These are phyloP conservation scores for Goniozus legneri DNA, from an alignment of 1,140 invertebrate genomes.

Conservation along the genomic window DNA sequence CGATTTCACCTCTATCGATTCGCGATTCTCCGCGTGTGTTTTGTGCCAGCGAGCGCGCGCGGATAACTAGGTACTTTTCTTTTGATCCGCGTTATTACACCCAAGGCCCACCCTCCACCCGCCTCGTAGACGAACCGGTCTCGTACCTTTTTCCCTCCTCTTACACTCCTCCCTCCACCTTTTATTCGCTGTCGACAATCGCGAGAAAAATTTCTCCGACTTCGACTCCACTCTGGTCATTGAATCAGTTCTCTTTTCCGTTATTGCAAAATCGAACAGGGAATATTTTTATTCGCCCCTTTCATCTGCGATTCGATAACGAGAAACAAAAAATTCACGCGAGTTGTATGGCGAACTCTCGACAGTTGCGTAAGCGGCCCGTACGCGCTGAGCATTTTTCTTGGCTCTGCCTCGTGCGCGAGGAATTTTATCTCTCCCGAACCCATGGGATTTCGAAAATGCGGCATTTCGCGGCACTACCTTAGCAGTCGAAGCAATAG, in stretches of 20 bases:
- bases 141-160: not conserved
- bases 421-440: constrained; percentile 21
- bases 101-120: constrained; percentile 12
- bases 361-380: too few species aligned
- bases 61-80: constrained; percentile 21
- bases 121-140: not conserved
- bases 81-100: constrained; percentile 20
- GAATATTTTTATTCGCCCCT: too few species aligned
- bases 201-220: too few species aligned
- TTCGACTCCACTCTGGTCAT: too few species aligned
- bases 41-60: constrained; percentile 22
- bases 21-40: constrained; percentile 31
- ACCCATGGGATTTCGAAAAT: constrained; percentile 31
- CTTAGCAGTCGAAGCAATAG: too few species aligned
- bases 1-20: constrained; percentile 40
- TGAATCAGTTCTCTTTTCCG: too few species aligned
- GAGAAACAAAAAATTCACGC: too few species aligned
- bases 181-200: too few species aligned
- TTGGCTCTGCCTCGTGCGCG: constrained; percentile 9
- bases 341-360: too few species aligned
- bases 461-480: constrained; percentile 24
- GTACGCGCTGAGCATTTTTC: constrained; percentile 8
- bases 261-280: too few species aligned
- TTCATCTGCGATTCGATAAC: too few species aligned
- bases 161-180: not conserved